Conservation (phyloP, 2,888 invertebrate species). For the Pyrrhosoma nymphula region DNA sequence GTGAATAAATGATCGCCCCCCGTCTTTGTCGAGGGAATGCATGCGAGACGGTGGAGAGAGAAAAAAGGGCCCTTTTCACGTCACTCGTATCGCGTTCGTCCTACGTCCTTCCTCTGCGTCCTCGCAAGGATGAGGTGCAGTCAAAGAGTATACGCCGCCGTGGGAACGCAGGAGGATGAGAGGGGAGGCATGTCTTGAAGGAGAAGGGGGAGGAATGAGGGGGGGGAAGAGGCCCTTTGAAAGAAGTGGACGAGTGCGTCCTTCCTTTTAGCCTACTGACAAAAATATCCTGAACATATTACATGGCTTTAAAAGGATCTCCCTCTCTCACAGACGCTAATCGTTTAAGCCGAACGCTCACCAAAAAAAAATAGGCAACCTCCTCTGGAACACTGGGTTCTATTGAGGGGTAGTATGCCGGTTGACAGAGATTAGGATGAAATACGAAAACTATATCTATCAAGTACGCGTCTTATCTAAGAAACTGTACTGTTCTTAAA, state of each 20-base stretch:
- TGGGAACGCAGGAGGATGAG: neutral
- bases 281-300: neutral
- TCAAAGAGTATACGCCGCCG: neutral
- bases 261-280: neutral
- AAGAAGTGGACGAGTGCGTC: neutral
- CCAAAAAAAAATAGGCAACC: no score
- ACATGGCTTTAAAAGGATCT: no score
- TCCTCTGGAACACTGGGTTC: no score
- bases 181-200: neutral
- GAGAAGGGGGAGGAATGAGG: no score
- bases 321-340: no score
- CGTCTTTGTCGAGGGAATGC: neutral
- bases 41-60: neutral
- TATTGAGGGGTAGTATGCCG: no score
- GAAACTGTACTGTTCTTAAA: no score
- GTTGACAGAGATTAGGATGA: no score
- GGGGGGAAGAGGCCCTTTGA: neutral
- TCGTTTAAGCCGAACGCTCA: no score
- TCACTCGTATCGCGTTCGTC: neutral
- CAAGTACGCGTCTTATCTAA: no score
- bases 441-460: no score
- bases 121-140: neutral
- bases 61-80: neutral
- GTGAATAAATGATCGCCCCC: constrained; percentile 22
- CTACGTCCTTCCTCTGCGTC: neutral